phyloP scores from a whole-genome alignment of 2,797 vertebrate genomes.

The Dryobates pubescens region DNA sequence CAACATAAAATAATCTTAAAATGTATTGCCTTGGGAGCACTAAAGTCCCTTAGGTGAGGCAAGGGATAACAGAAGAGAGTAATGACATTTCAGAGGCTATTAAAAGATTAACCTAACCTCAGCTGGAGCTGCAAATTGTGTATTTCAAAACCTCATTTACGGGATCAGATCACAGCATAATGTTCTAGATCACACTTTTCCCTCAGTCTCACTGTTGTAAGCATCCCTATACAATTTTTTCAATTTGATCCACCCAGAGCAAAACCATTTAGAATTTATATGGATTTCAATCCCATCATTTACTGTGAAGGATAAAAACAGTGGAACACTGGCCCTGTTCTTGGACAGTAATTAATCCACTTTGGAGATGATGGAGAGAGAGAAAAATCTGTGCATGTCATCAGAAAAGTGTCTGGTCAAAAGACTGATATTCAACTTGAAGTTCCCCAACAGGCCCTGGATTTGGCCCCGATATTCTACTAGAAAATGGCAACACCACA shows the following conservation, averaged over 20 bases:
- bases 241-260: neutral
- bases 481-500: neutral
- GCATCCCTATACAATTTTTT: neutral
- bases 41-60: neutral
- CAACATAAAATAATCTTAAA: neutral
- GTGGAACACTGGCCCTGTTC: neutral
- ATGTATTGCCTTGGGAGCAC: neutral
- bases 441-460: neutral
- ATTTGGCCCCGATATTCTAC: neutral
- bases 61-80: neutral
- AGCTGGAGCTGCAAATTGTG: neutral
- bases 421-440: neutral
- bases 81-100: neutral
- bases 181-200: neutral
- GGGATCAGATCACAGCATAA: neutral
- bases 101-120: neutral
- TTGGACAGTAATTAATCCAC: neutral
- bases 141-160: neutral
- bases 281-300: neutral
- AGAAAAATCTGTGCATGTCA: neutral
- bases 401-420: neutral
- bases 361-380: neutral
- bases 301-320: neutral
- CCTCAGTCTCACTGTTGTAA: neutral
- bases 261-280: neutral